Percentiles rank a stretch among this genome's conserved stretches.
Conservation (phyloP, 2,888 invertebrate genomes). For the Pristionchus arcanus region DNA sequence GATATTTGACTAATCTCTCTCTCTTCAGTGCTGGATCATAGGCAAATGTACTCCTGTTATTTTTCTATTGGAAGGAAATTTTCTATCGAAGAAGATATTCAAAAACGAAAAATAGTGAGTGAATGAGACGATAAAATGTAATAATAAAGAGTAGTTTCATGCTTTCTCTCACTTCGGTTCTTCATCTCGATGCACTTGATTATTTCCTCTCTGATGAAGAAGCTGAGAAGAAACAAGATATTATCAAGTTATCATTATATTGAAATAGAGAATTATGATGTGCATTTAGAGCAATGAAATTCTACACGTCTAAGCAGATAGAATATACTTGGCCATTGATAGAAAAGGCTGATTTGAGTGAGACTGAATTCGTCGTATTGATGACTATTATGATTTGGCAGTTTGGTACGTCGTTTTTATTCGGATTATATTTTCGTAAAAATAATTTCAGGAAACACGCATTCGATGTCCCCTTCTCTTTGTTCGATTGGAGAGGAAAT, state of each 20-base stretch:
- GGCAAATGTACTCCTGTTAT: background rate
- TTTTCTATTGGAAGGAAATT: conserved; percentile 30
- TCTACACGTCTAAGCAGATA: conserved; percentile 5
- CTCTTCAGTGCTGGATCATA: background rate
- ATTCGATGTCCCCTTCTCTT: background rate
- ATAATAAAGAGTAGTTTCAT: background rate
- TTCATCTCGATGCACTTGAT: conserved; percentile 30
- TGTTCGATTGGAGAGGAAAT: conserved; percentile 37
- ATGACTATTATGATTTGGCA: conserved; percentile 10
- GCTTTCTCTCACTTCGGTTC: conserved; percentile 6
- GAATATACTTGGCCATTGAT: conserved; percentile 4
- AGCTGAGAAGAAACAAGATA: conserved; percentile 12
- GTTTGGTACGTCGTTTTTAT: background rate
- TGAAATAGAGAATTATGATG: background rate
- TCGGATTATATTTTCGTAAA: background rate
- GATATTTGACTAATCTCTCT: background rate
- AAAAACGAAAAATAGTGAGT: background rate
- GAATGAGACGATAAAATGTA: background rate
- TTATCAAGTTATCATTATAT: background rate
- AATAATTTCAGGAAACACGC: background rate
- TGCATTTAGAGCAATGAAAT: conserved; percentile 20
- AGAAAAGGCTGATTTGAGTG: background rate
- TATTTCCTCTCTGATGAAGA: conserved; percentile 26
- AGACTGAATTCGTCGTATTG: background rate
- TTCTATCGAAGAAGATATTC: conserved; percentile 1